These are phyloP conservation scores for Tachina fera DNA, from an alignment of 2,888 invertebrate genomes.

Conservation along the genomic window DNA sequence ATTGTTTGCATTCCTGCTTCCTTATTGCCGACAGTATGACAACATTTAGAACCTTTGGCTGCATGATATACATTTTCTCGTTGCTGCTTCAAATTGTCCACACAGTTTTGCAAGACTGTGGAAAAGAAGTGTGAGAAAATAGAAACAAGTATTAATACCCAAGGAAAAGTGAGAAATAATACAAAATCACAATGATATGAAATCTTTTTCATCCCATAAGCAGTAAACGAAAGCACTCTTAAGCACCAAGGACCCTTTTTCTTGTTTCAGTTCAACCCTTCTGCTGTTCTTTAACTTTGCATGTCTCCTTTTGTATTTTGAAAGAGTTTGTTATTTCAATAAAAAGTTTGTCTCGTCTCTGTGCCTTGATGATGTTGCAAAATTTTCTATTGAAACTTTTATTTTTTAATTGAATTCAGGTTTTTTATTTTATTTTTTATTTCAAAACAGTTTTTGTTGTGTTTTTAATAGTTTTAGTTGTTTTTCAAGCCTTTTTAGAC, in stretches of 20 bases:
- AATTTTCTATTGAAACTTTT: conserved; percentile 67
- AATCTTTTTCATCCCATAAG: conserved; percentile 39
- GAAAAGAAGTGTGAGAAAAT: conserved; percentile 17
- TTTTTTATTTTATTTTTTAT: conserved; percentile 42
- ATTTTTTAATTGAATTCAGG: conserved; percentile 76
- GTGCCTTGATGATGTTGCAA: not conserved
- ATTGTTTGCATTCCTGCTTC: not conserved
- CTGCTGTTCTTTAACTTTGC: conserved; percentile 50
- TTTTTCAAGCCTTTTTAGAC: not conserved
- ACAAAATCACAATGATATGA: conserved; percentile 14
- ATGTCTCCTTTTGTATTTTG: conserved; percentile 36
- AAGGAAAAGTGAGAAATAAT: conserved; percentile 44
- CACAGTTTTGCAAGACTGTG: conserved; percentile 8
- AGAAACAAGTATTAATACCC: conserved; percentile 32
- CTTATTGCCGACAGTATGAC: not conserved
- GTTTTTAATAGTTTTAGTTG: conserved; percentile 49
- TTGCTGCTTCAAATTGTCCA: conserved; percentile 33
- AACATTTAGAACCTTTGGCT: not conserved
- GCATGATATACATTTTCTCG: conserved; percentile 30
- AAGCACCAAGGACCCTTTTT: conserved; percentile 24
- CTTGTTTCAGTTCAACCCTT: conserved; percentile 64
- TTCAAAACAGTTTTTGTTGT: not conserved
- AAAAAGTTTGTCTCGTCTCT: conserved; percentile 20
- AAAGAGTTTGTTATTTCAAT: conserved; percentile 31
- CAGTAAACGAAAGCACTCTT: conserved; percentile 28